phyloP scores from a whole-genome alignment of 2,888 invertebrate genomes.

The Nemotelus nigrinus region DNA sequence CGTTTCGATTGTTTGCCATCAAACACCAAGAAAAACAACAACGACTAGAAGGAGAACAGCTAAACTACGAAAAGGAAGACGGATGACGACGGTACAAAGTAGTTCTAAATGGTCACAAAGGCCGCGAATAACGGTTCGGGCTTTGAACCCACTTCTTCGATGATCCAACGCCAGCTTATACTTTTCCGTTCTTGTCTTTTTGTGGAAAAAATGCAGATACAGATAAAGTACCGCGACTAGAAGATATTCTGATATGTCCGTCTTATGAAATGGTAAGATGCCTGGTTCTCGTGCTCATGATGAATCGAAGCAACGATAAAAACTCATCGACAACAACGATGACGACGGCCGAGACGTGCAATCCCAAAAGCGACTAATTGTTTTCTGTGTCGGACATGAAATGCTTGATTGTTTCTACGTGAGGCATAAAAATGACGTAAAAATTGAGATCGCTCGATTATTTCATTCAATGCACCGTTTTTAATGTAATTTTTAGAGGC shows the following conservation, averaged over 20 bases:
- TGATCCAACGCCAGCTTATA: constrained; percentile 23
- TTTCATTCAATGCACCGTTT: not conserved
- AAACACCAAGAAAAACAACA: constrained; percentile 1
- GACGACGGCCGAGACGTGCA: constrained; percentile 8
- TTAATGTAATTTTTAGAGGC: constrained; percentile 20
- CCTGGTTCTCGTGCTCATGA: constrained; percentile 21
- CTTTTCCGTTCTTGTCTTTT: not conserved
- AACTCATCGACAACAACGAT: not conserved
- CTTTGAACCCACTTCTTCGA: constrained; percentile 36
- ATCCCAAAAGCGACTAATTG: constrained; percentile 34
- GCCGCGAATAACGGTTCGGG: constrained; percentile 40
- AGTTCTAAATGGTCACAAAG: constrained; percentile 31
- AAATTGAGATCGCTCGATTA: constrained; percentile 14
- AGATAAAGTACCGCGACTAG: constrained; percentile 22
- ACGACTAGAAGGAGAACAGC: constrained; percentile 10
- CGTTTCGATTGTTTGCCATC: constrained; percentile 38
- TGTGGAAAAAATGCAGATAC: constrained; percentile 32
- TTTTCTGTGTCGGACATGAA: constrained; percentile 36
- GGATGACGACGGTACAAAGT: not conserved
- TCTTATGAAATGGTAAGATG: not conserved
- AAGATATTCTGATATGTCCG: constrained; percentile 32
- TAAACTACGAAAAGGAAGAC: not conserved
- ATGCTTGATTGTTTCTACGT: constrained; percentile 41
- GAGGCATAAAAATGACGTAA: constrained; percentile 38
- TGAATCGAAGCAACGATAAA: constrained; percentile 20